A percentile compares a stretch with the other conserved stretches of the same genome.
Conservation (phyloP, 2,888 invertebrate species). For the Artemia sinica region DNA sequence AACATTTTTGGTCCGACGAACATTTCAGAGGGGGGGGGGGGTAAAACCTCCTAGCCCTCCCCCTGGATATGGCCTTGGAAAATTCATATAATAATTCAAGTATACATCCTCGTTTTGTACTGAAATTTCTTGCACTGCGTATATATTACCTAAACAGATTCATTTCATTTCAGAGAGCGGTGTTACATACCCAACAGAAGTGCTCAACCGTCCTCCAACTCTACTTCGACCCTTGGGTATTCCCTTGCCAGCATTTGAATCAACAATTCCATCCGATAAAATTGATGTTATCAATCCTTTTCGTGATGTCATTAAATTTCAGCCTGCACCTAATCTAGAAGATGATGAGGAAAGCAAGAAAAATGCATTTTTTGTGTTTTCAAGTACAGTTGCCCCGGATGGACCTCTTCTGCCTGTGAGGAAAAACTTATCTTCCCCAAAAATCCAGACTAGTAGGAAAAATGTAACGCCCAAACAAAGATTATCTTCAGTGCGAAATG, state of each 20-base stretch:
- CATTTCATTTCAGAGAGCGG: slow-evolving; percentile 14
- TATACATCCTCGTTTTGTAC: too few species aligned
- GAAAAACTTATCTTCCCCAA: slow-evolving; percentile 24
- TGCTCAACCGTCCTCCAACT: neutral
- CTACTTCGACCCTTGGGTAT: slow-evolving; percentile 9
- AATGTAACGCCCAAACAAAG: slow-evolving; percentile 19
- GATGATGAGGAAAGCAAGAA: slow-evolving; percentile 8
- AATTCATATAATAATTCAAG: too few species aligned
- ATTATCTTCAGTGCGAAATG: neutral
- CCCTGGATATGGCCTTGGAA: too few species aligned
- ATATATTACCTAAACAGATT: neutral
- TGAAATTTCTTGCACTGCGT: too few species aligned
- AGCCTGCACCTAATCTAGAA: slow-evolving; percentile 32
- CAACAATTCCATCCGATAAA: slow-evolving; percentile 25
- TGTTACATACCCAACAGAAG: slow-evolving; percentile 17
- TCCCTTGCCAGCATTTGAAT: slow-evolving; percentile 21
- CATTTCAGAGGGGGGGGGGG: too few species aligned
- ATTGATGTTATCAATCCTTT: slow-evolving; percentile 28
- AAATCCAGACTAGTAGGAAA: slow-evolving; percentile 22
- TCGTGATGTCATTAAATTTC: slow-evolving; percentile 34
- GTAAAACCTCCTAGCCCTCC: too few species aligned
- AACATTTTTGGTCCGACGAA: too few species aligned
- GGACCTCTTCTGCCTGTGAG: slow-evolving; percentile 24
- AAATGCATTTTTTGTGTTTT: slow-evolving; percentile 13
- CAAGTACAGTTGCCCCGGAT: slow-evolving; percentile 15